Conservation (phyloP, 2,888 invertebrate genomes). For the Hedya salicella region DNA sequence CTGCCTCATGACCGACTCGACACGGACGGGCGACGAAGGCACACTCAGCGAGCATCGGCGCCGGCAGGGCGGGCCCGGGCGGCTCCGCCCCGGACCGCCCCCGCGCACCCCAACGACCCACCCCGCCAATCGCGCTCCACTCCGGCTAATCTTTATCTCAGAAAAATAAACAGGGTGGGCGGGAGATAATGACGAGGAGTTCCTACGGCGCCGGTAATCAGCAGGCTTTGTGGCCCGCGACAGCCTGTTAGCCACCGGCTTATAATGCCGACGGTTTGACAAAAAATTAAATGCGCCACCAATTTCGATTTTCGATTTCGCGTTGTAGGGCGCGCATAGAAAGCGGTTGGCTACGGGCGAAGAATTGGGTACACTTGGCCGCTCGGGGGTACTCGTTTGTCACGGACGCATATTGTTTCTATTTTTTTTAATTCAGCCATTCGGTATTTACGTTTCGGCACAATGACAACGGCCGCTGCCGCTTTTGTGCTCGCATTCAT, state of each 20-base stretch:
- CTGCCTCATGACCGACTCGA: constrained; percentile 62
- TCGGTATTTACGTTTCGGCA: constrained; percentile 49
- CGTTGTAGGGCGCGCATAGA: constrained; percentile 46
- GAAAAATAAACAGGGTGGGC: constrained; percentile 84
- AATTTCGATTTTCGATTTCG: constrained; percentile 53
- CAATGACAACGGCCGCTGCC: constrained; percentile 51
- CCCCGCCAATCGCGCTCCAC: constrained; percentile 78
- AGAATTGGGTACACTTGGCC: constrained; percentile 41
- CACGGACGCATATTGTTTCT: constrained; percentile 65
- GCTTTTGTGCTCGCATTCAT: constrained; percentile 61
- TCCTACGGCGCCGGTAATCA: constrained; percentile 77
- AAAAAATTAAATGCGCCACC: constrained; percentile 68
- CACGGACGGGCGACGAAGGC: constrained; percentile 60
- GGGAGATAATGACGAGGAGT: constrained; percentile 80
- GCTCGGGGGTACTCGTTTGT: constrained; percentile 61
- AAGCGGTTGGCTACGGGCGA: constrained; percentile 31
- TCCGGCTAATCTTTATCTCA: constrained; percentile 83
- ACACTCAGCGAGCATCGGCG: constrained; percentile 54
- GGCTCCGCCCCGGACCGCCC: constrained; percentile 54
- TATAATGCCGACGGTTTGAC: constrained; percentile 73
- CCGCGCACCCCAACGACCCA: constrained; percentile 62
- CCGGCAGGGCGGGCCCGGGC: constrained; percentile 59
- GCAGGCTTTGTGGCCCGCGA: constrained; percentile 77
- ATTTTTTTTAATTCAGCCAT: constrained; percentile 63
- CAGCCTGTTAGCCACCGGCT: constrained; percentile 71